Conservation (phyloP, 2,113 vertebrate species). For the Lutjanus erythropterus region DNA sequence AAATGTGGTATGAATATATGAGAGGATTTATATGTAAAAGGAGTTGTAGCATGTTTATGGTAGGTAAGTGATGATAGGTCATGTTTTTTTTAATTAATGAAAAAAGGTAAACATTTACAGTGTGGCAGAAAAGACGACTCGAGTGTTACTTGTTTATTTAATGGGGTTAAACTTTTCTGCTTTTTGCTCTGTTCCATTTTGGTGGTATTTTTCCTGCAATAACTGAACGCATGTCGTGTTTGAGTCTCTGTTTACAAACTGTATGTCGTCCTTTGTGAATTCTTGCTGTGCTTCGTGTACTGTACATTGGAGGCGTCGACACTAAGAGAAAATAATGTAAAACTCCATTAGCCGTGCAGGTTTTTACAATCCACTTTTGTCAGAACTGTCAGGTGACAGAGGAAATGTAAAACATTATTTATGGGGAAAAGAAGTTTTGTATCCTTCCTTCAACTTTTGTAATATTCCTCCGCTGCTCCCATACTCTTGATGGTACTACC, state of each 20-base stretch:
- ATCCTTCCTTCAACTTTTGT: constrained; percentile 81
- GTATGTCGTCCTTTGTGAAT: constrained; percentile 66
- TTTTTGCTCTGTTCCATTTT: constrained; percentile 30
- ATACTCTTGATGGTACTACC: constrained; percentile 69
- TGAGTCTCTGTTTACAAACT: constrained; percentile 63
- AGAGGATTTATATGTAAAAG: constrained; percentile 41
- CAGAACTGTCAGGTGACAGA: constrained; percentile 48
- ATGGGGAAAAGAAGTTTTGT: constrained; percentile 75
- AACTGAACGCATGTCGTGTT: constrained; percentile 69
- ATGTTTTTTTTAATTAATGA: neutral
- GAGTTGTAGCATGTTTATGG: constrained; percentile 53
- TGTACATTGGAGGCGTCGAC: constrained; percentile 54
- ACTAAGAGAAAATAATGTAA: constrained; percentile 56
- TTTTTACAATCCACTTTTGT: constrained; percentile 72
- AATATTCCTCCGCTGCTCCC: constrained; percentile 71
- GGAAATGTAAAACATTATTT: constrained; percentile 70
- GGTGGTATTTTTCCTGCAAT: constrained; percentile 55
- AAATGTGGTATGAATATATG: constrained; percentile 36
- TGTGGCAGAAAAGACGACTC: constrained; percentile 16
- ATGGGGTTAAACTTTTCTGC: constrained; percentile 28
- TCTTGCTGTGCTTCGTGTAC: constrained; percentile 56
- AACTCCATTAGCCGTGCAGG: constrained; percentile 44
- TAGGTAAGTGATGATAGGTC: neutral
- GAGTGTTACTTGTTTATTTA: constrained; percentile 34
- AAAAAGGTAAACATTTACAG: constrained; percentile 21